phyloP scores from a whole-genome alignment of 2,797 vertebrate species.

The Myiotriccus ornatus region DNA sequence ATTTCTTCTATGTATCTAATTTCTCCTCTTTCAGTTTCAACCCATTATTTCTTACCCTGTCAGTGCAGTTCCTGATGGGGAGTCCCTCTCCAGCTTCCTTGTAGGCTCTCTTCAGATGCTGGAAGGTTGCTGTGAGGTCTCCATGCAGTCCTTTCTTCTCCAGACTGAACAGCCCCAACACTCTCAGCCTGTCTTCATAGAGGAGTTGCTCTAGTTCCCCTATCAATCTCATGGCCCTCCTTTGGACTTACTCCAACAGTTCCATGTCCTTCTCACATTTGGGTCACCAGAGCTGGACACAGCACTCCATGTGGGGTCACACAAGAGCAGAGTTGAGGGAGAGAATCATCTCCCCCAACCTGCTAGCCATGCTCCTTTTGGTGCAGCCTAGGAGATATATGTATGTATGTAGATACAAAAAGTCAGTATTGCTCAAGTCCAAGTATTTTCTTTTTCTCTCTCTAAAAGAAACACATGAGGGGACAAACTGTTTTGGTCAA shows the following conservation, averaged over 20 bases:
- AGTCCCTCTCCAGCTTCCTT: neutral
- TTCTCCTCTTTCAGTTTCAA: neutral
- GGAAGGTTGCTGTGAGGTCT: neutral
- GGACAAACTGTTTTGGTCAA: neutral
- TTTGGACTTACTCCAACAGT: neutral
- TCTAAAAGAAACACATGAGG: neutral
- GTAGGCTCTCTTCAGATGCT: neutral
- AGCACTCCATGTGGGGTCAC: neutral
- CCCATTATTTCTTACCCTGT: neutral
- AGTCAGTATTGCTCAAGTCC: neutral
- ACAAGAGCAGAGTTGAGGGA: neutral
- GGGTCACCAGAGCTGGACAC: neutral
- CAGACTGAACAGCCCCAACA: neutral
- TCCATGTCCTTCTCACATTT: neutral
- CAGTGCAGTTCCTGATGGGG: neutral
- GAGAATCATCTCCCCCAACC: neutral
- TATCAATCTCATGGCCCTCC: neutral
- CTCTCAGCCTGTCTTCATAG: neutral
- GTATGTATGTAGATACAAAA: rapidly evolving
- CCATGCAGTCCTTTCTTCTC: neutral
- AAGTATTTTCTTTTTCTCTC: neutral
- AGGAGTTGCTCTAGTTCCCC: neutral
- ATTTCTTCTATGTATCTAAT: neutral
- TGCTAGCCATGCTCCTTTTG: neutral
- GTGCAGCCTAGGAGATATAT: neutral